Base-by-base conservation (phyloP, 2,113 vertebrate genomes). In the Merops nubicus region DNA sequence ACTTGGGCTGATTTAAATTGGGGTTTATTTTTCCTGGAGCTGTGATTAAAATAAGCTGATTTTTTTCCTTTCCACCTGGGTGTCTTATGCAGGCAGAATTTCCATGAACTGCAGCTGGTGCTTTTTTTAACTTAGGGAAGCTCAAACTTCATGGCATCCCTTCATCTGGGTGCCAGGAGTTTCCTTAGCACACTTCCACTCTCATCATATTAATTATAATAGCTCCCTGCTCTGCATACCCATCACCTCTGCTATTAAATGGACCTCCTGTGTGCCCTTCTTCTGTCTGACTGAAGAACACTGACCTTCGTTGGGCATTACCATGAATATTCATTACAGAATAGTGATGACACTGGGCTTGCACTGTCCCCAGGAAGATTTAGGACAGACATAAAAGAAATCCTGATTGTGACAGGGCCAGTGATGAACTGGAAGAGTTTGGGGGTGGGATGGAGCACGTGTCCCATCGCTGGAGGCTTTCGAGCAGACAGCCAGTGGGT, bases 21-120 rank as follows among this genome's bases (percentile, higher is more conserved):
- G 59, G 5, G 1, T 18, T 78, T 89, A 93, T 69, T 21, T 34
- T 33, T 40, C 83, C 75, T 96, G 88, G 88, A 0, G 1, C 93
- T 95, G 93, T 94, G 96, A 96, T 97, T 97, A 97, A 96, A 96
- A 93, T 93, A 94, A 96, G 85, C 82, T 7, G 67, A 91, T 95
- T 94, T 97, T 95, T 94, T 97, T 91, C 93, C 72, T 72, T 85
- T 82, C 85, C 96, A 96, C 95, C 93, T 96, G 95, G 43, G 85
- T 90, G 86, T 40, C 88, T 92, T 54, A 96, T 77, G 93, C 88
- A 9, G 88, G 89, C 87, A 92, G 95, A 96, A 96, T 96, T 94
- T 73, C 91, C 94, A 94, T 96, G 95, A 93, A 85, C 94, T 96
- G 82, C 89, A 82, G 65, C 14, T 5, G 3, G 67, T 36, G 84